phyloP scores from a whole-genome alignment of 37 sponge, comb jelly and placozoan species.

The Beroe ovata region DNA sequence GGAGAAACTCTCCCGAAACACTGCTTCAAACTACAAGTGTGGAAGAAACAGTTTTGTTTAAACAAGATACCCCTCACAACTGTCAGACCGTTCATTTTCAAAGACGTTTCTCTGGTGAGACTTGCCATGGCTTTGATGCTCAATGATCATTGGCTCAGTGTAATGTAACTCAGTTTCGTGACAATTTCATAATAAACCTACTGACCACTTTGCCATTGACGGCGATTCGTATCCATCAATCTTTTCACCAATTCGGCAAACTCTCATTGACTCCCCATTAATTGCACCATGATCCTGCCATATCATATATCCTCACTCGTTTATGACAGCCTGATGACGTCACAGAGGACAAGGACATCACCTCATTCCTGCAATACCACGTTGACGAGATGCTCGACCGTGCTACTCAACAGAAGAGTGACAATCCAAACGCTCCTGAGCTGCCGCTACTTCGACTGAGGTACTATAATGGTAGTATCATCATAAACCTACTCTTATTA shows the following conservation, averaged over 20 bases:
- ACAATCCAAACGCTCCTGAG: constrained; percentile 37
- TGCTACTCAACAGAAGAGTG: background rate
- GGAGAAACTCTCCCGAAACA: constrained; percentile 91
- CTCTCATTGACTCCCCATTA: too few species aligned
- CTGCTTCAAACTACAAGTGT: constrained; percentile 80
- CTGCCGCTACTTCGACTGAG: constrained; percentile 53
- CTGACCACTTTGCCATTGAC: background rate
- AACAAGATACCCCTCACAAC: constrained; percentile 78
- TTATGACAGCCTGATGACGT: background rate
- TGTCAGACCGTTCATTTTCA: constrained; percentile 86
- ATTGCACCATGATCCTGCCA: too few species aligned
- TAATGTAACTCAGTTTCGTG: background rate
- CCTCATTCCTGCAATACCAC: constrained; percentile 46
- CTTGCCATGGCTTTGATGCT: constrained; percentile 70
- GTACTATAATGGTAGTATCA: too few species aligned
- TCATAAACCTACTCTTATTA: too few species aligned
- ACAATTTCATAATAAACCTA: background rate
- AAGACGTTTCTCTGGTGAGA: constrained; percentile 69
- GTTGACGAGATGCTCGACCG: constrained; percentile 46
- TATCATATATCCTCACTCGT: too few species aligned
- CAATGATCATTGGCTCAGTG: background rate
- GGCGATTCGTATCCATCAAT: background rate
- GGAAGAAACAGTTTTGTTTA: constrained; percentile 76
- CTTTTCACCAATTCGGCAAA: too few species aligned
- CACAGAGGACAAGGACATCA: background rate